These are phyloP conservation scores for Lucilia sericata DNA, from an alignment of 1,140 invertebrate species.

Conservation along the genomic window DNA sequence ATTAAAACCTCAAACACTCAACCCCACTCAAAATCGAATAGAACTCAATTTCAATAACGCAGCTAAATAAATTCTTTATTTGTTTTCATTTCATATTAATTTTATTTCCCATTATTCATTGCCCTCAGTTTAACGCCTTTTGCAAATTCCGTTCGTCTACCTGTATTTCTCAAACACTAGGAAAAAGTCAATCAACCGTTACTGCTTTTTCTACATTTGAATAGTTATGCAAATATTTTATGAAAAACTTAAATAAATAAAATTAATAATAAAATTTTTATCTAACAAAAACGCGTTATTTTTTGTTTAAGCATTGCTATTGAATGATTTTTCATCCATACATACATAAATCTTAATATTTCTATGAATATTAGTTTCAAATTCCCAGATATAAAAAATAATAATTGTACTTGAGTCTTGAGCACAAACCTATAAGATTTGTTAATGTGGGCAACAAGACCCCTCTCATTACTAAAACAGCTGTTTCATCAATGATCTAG, in stretches of 20 bases:
- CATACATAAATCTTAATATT: too few species aligned
- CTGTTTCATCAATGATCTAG: not conserved
- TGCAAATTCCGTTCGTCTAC: not conserved
- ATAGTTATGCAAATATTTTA: constrained; percentile 36
- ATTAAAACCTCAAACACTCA: too few species aligned
- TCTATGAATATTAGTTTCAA: not conserved
- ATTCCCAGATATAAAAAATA: not conserved
- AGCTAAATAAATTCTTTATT: too few species aligned
- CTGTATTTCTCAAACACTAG: not conserved
- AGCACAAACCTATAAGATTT: not conserved
- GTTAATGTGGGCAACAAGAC: not conserved
- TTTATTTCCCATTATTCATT: too few species aligned
- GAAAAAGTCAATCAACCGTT: constrained; percentile 26
- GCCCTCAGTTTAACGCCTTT: not conserved
- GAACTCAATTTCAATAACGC: too few species aligned
- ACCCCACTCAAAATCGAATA: too few species aligned
- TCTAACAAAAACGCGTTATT: not conserved
- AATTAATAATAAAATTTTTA: not conserved
- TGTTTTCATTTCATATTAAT: too few species aligned
- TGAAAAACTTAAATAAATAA: constrained; percentile 1
- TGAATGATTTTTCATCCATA: too few species aligned
- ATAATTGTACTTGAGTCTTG: constrained; percentile 23
- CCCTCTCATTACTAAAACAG: not conserved
- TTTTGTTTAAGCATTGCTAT: too few species aligned
- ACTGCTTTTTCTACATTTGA: constrained; percentile 22